Percentiles rank a stretch among this genome's conserved stretches.
phyloP scores from a whole-genome alignment of 1,140 invertebrate species.

The Agrilus planipennis region DNA sequence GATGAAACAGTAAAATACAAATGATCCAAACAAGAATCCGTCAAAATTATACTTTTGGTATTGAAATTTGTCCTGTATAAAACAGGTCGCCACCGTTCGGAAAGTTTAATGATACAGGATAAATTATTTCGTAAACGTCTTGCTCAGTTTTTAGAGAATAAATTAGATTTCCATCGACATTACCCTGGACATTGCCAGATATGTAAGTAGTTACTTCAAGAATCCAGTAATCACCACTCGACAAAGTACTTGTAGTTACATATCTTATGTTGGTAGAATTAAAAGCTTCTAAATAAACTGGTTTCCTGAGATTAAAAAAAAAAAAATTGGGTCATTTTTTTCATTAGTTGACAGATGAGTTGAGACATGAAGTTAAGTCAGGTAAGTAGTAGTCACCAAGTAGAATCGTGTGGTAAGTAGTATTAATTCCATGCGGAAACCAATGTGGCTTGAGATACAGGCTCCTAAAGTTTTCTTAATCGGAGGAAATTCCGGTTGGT shows the following conservation, averaged over 20 bases:
- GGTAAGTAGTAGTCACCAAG: too few relatives aligned
- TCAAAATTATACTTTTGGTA: slow-evolving; percentile 34
- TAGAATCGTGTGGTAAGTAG: too few relatives aligned
- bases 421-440: too few relatives aligned
- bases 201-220: slow-evolving; percentile 30
- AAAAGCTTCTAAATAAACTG: slow-evolving; percentile 40
- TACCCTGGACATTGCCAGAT: slow-evolving; percentile 8
- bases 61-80: slow-evolving; percentile 14
- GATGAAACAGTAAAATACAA: too few relatives aligned
- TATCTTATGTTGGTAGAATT: slow-evolving; percentile 38
- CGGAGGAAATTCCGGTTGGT: too few relatives aligned
- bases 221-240: slow-evolving; percentile 32
- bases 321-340: too few relatives aligned
- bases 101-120: neutral
- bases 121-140: slow-evolving; percentile 9
- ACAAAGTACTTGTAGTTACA: slow-evolving; percentile 32
- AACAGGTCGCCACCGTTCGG: slow-evolving; percentile 11
- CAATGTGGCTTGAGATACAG: too few relatives aligned
- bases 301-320: too few relatives aligned
- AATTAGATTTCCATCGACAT: slow-evolving; percentile 11
- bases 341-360: too few relatives aligned
- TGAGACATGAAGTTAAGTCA: too few relatives aligned
- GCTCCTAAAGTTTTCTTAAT: too few relatives aligned
- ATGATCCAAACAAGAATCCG: too few relatives aligned
- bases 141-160: slow-evolving; percentile 11